Evolutionary conservation across 2,113 vertebrate species (phyloP), one percentile per base, ranked within the genome.

Genomic region (Spilogale gracilis): DNA sequence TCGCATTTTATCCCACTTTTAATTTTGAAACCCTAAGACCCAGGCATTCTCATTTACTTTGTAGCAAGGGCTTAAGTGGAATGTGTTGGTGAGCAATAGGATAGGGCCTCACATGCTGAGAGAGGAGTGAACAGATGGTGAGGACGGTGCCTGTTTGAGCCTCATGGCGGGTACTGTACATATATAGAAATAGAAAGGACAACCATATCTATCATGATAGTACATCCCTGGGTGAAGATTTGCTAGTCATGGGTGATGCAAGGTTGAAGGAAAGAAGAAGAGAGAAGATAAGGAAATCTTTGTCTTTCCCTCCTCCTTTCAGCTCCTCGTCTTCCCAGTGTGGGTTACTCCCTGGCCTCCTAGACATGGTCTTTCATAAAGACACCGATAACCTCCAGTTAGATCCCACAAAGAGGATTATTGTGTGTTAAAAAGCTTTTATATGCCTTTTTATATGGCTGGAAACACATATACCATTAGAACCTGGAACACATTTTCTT

Each of bases 121-220:
- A 45, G 45, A 25, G 25, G 61, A 25, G 9, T 3, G 18, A 65
- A 21, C 50, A 76, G 21, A 27, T 9, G 11, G 0, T 18, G 6
- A 8, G 54, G 81, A 54, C 25, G 73, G 23, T 1, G 74, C 48
- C 87, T 82, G 11, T 43, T 2, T 52, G 50, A 23, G 32, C 76
- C 67, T 79, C 25, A 30, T 30, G 74, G 25, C 6, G 6, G 45
- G 32, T 69, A 38, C 32, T 17, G 43, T 30, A 30, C 25, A 2
- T 17, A 50, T 30, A 9, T 27, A 7, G 27, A 30, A 78, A 45
- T 27, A 21, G 71, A 71, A 79, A 71, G n/a, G 54, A 21, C 21
- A 63, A 60, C 1, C 20, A 0, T 3, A 5, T 9, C 3, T 30
- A 20, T 2, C 1, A 1, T 13, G 45, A 17, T 2, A 18, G 9